These are phyloP conservation scores for Leptura quadrifasciata DNA, from an alignment of 2,888 invertebrate species.

Conservation along the genomic window DNA sequence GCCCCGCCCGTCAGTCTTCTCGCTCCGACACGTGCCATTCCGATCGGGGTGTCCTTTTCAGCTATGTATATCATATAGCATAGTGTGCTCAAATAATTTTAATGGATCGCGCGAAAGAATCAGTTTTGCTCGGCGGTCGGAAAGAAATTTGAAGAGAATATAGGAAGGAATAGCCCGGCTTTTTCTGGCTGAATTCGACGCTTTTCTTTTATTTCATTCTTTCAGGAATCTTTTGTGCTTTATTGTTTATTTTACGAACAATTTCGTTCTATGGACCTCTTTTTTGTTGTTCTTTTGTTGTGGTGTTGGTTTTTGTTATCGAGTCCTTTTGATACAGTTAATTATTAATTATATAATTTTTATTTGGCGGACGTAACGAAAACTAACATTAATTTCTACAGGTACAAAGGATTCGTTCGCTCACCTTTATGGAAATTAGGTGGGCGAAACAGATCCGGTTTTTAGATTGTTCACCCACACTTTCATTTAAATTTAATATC, in stretches of 20 bases:
- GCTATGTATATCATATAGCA: slow-evolving; percentile 71
- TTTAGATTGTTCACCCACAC: background rate
- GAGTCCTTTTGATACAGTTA: slow-evolving; percentile 46
- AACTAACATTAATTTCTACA: background rate
- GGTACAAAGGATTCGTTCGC: background rate
- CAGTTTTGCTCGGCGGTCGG: slow-evolving; percentile 68
- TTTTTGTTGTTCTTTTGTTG: slow-evolving; percentile 41
- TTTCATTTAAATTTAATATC: background rate
- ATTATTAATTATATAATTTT: slow-evolving; percentile 36
- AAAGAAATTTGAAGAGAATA: slow-evolving; percentile 63
- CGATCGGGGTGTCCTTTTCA: slow-evolving; percentile 63
- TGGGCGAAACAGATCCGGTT: slow-evolving; percentile 1
- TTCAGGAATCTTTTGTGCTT: slow-evolving; percentile 57
- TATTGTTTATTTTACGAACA: slow-evolving; percentile 59
- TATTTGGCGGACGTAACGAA: background rate
- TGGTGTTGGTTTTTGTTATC: slow-evolving; percentile 43
- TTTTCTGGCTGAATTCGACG: slow-evolving; percentile 59
- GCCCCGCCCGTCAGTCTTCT: slow-evolving; percentile 67
- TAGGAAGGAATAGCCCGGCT: slow-evolving; percentile 59
- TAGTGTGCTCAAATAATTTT: slow-evolving; percentile 73
- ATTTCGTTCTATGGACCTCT: slow-evolving; percentile 46
- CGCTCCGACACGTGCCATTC: slow-evolving; percentile 62
- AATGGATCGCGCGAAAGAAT: slow-evolving; percentile 73
- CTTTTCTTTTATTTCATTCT: slow-evolving; percentile 61
- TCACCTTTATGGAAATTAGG: background rate